Percentiles rank a stretch among this genome's conserved stretches.
Evolutionary conservation across 2,113 vertebrate species (phyloP).

Genomic region (Peromyscus leucopus): DNA sequence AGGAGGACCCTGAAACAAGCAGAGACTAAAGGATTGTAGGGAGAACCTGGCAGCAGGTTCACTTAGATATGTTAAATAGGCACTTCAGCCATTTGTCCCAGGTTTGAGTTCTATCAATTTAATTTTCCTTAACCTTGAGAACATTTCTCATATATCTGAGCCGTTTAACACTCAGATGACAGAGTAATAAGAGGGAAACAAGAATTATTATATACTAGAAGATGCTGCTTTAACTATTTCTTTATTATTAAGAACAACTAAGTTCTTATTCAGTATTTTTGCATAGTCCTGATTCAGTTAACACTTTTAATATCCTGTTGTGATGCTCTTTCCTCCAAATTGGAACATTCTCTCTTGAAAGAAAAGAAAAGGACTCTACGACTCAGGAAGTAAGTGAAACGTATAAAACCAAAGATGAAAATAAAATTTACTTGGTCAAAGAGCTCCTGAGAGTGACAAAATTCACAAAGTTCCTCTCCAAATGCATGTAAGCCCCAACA

Average conservation of each 20-base stretch:
- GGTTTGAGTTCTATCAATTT: no score
- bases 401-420: no score
- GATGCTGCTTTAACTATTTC: background rate
- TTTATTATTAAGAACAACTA: conserved; percentile 31
- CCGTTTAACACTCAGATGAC: background rate
- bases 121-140: background rate
- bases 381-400: background rate
- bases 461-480: background rate
- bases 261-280: background rate
- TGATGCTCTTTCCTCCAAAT: background rate
- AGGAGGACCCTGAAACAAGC: no score
- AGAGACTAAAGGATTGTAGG: no score
- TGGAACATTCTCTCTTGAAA: background rate
- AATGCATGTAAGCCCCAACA: no score
- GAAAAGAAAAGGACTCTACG: background rate
- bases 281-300: background rate
- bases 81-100: no score
- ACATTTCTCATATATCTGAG: background rate
- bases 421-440: background rate
- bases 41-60: no score
- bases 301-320: background rate
- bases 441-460: no score
- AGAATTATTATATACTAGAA: conserved; percentile 31
- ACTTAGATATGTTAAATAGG: no score
- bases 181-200: background rate